phyloP scores from a whole-genome alignment of 2,888 invertebrate species.

The Cerastoderma edule region DNA sequence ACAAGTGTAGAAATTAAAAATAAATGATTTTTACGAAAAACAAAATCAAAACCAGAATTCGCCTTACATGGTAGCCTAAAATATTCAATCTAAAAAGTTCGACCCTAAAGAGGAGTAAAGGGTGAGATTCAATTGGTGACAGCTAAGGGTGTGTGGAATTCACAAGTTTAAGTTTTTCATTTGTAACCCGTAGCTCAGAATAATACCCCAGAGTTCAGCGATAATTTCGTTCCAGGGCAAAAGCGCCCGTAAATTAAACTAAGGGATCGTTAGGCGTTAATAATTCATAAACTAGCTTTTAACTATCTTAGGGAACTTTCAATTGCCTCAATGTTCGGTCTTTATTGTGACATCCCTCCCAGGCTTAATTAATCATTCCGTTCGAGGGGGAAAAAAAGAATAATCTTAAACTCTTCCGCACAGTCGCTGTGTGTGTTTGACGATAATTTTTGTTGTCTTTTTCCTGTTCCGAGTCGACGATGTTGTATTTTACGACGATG shows the following conservation, averaged over 20 bases:
- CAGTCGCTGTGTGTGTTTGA: background rate
- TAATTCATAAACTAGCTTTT: conserved; percentile 53
- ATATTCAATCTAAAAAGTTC: too few relatives aligned
- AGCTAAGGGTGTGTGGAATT: conserved; percentile 5
- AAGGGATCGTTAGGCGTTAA: conserved; percentile 48
- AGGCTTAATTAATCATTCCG: conserved; percentile 44
- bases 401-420: conserved; percentile 18
- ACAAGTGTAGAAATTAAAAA: too few relatives aligned
- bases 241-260: conserved; percentile 51
- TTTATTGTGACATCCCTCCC: conserved; percentile 46
- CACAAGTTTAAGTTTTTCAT: conserved; percentile 28
- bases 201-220: conserved; percentile 24
- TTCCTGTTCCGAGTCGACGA: too few relatives aligned
- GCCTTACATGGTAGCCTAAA: too few relatives aligned
- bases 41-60: too few relatives aligned
- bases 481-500: background rate
- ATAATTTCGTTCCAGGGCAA: conserved; percentile 33
- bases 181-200: conserved; percentile 23
- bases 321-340: conserved; percentile 39
- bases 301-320: conserved; percentile 36
- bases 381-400: too few relatives aligned
- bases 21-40: too few relatives aligned
- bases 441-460: background rate
- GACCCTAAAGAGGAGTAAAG: too few relatives aligned
- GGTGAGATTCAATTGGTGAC: background rate